A percentile compares a stretch with the other conserved stretches of the same genome.
phyloP scores from a whole-genome alignment of 2,888 invertebrate genomes.

The Lepidonotus clava region DNA sequence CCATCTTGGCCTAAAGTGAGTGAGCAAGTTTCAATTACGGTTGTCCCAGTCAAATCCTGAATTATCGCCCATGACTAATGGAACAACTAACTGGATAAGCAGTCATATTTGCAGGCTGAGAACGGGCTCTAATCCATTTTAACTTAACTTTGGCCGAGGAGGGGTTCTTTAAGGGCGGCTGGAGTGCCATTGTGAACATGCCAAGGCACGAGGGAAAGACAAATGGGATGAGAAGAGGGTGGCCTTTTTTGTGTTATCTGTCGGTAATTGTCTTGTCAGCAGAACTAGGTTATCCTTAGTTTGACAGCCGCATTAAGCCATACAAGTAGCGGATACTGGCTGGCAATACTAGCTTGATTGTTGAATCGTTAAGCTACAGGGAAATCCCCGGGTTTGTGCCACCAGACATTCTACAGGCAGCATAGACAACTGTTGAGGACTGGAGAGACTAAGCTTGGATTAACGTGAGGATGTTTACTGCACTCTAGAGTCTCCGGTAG shows the following conservation, averaged over 20 bases:
- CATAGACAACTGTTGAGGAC: no score
- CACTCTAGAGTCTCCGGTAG: no score
- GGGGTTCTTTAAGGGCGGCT: background rate
- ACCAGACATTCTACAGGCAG: no score
- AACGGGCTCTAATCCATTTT: constrained; percentile 2
- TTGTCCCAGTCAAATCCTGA: constrained; percentile 7
- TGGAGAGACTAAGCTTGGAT: no score
- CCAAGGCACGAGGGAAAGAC: background rate
- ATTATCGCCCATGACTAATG: constrained; percentile 42
- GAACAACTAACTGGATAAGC: constrained; percentile 28
- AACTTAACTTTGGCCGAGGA: background rate
- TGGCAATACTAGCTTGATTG: background rate
- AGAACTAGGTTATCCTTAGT: constrained; percentile 15
- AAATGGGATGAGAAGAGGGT: background rate
- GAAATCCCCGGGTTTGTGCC: no score
- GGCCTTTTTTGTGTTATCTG: background rate
- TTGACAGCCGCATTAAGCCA: constrained; percentile 26
- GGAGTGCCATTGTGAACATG: background rate
- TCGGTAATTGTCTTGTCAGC: constrained; percentile 1
- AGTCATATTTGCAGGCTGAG: background rate
- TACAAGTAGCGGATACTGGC: background rate
- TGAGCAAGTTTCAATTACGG: background rate
- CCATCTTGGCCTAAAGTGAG: background rate
- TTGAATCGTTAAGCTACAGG: no score
- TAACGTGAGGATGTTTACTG: no score